Evolutionary conservation across 2,113 vertebrate genomes (phyloP).

Genomic region (Pan troglodytes): NHGRI_mPanTro3-v2.1_pri NC_086015.1:75120501-75121000

Average conservation of each 20-base stretch:
- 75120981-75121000: constrained; percentile 74
- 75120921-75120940: constrained; percentile 45
- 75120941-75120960: constrained; percentile 63
- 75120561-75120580: background rate
- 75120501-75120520: background rate
- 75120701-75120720: constrained; percentile 27
- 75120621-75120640: constrained; percentile 49
- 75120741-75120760: background rate
- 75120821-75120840: constrained; percentile 42
- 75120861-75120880: background rate
- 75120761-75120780: background rate
- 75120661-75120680: constrained; percentile 64
- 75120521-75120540: background rate
- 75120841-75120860: background rate
- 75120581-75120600: constrained; percentile 30
- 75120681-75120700: background rate
- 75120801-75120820: constrained; percentile 41
- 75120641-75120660: constrained; percentile 59
- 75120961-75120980: constrained; percentile 63
- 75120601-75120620: background rate
- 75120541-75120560: background rate
- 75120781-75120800: background rate
- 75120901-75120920: background rate
- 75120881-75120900: background rate
- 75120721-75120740: constrained; percentile 34